These are phyloP conservation scores for Drosophila quinaria DNA, from an alignment of 2,888 invertebrate genomes.

Conservation along the genomic window DNA sequence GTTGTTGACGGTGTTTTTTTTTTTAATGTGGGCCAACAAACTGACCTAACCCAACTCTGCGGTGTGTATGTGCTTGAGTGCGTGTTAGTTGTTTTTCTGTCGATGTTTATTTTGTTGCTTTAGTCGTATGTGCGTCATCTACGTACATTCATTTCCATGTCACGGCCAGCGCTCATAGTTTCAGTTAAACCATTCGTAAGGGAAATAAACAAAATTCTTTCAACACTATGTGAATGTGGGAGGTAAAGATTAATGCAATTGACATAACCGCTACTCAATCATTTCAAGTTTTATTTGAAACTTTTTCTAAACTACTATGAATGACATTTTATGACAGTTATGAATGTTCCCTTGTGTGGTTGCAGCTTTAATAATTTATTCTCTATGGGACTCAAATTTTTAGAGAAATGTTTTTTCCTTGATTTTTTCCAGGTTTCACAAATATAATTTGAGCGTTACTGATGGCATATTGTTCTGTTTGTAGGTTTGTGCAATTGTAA, in stretches of 20 bases:
- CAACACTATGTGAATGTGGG: background rate
- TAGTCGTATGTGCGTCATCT: constrained; percentile 46
- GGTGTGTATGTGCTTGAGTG: background rate
- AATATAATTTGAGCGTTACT: constrained; percentile 31
- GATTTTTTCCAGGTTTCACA: constrained; percentile 18
- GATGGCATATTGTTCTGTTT: constrained; percentile 15
- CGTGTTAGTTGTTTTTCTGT: constrained; percentile 1
- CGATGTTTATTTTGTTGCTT: constrained; percentile 14
- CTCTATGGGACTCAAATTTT: background rate
- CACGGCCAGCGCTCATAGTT: constrained; percentile 56
- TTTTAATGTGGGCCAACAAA: constrained; percentile 21
- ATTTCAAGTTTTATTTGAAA: constrained; percentile 15
- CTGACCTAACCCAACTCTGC: constrained; percentile 60
- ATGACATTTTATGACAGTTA: constrained; percentile 11
- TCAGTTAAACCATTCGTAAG: constrained; percentile 44
- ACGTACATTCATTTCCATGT: constrained; percentile 55
- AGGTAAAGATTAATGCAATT: constrained; percentile 1
- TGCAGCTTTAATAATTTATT: background rate
- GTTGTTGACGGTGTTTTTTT: constrained; percentile 26
- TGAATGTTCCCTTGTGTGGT: background rate
- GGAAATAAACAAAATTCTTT: constrained; percentile 20
- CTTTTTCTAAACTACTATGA: constrained; percentile 7
- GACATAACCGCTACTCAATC: constrained; percentile 6
- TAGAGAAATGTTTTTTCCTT: background rate
- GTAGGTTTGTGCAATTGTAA: constrained; percentile 29